A percentile compares a stretch with the other conserved stretches of the same genome.
Evolutionary conservation across 2,797 vertebrate genomes (phyloP).

Genomic region (Sebastolobus alascanus): DNA sequence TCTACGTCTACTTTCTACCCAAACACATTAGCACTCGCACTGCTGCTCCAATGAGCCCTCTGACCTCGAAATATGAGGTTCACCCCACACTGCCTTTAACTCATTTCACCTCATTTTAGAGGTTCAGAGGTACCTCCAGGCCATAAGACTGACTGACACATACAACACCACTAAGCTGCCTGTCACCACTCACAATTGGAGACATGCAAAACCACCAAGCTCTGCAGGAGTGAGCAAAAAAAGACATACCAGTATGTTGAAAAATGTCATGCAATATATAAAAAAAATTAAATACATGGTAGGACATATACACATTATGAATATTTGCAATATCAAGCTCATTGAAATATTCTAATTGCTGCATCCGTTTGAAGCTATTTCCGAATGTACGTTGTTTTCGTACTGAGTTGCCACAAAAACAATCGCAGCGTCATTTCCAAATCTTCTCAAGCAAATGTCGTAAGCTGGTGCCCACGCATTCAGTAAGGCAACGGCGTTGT

Average conservation of each 20-base stretch:
- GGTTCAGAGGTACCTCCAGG: constrained; percentile 28
- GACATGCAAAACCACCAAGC: neutral
- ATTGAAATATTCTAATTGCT: neutral
- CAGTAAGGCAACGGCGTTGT: neutral
- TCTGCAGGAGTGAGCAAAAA: neutral
- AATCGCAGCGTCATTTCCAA: constrained; percentile 11
- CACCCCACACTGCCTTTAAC: constrained; percentile 31
- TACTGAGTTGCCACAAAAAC: constrained; percentile 17
- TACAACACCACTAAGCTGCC: constrained; percentile 33
- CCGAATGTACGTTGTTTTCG: neutral
- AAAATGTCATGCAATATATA: neutral
- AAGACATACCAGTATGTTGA: neutral
- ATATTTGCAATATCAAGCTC: neutral
- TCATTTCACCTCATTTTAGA: constrained; percentile 52
- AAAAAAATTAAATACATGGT: neutral
- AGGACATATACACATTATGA: neutral
- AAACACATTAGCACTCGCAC: constrained; percentile 64
- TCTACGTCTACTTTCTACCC: constrained; percentile 22
- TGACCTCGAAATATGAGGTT: constrained; percentile 31
- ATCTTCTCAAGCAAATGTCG: neutral
- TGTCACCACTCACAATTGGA: constrained; percentile 34
- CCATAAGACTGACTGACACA: constrained; percentile 50
- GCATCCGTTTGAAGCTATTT: neutral
- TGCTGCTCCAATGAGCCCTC: constrained; percentile 27
- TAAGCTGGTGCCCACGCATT: constrained; percentile 16